Base-by-base conservation (phyloP, 2,113 vertebrate genomes). In the Engraulis encrasicolus region DNA sequence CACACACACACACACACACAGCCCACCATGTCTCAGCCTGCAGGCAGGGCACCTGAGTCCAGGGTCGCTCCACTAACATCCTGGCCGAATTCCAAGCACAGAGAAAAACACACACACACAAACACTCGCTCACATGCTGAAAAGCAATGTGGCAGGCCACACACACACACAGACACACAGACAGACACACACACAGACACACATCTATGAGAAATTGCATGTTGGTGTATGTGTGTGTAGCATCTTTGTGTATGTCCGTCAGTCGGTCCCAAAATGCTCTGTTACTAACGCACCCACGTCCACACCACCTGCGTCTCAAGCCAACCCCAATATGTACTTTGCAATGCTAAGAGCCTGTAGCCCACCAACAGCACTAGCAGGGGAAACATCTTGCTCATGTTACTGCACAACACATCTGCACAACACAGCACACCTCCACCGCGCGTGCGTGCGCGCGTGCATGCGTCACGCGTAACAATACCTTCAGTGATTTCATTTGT, bases 311-410 rank as follows among this genome's bases (percentile, higher is more conserved):
- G 9, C 3, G 40, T 45, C 40, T 5, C 40, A 45, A 9, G n/a
- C 86, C 82, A 86, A 88, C 71, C 78, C 66, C 78, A 85, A 85
- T 83, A 82, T 85, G 45, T 20, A 12, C 83, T 80, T 81, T 81
- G 71, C 49, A 52, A 79, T 74, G 71, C 50, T 78, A 81, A 82
- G 58, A 66, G 78, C 52, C 77, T 20, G 34, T 11, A 6, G 23
- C 36, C 66, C 50, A 38, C 31, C 40, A n/a, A n/a, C n/a, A 18
- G 27, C 58, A 66, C 7, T 27, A 66, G 58, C 58, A 40, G 9
- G 34, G 15, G 37, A 11, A 50, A 40, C 11, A 31, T 50, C 14
- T n/a, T 80, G 15, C 40, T 84, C 40, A 1, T 18, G 54, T 87
- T 87, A 50, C 74, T 37, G 9, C 61, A 40, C 37, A 49, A 74